Evolutionary conservation across 2,113 vertebrate genomes (phyloP), one percentile per base, ranked within the genome.

Genomic region (Fregata magnificens): DNA sequence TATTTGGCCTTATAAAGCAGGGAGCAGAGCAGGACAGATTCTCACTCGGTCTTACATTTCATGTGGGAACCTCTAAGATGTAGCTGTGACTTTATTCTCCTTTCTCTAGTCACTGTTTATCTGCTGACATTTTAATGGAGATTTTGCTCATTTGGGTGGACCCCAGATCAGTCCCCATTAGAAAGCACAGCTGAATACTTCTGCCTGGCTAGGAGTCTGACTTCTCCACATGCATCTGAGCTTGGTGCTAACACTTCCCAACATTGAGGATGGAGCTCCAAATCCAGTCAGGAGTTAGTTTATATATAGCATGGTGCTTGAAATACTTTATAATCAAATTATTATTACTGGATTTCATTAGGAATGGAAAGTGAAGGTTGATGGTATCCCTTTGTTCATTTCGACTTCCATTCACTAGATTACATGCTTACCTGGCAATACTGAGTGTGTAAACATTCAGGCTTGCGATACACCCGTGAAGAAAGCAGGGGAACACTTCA

Each of bases 391-490:
- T 53, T 25, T n/a, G 2, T 36, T 80, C 40, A 49, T 76, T 80
- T 58, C 49, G 4, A 36, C 28, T 69, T 65, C 36, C 3, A 1
- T 49, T 85, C 25, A 18, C 22, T n/a, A n/a, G 28, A 32, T 14
- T 34, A 44, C 16, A 22, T 17, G 44, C 10, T 77, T 69, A 61
- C 29, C 31, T 17, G 73, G 31, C 7, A 77, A 42, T 34, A 18
- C 7, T 1, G 19, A 40, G 14, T 12, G 4, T 36, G 53, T n/a
- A 47, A 63, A 34, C 11, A 31, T 34, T 55, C 26, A 63, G 26
- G 32, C 24, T 63, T 69, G 18, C 1, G 0, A 77, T 16, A 53
- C 5, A 25, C 1, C 28, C 1, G 0, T 21, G 70, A n/a, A 36
- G 50, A 86, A 89, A 66, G 58, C 18, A 52, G 32, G 24, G 40